Evolutionary conservation across 2,113 vertebrate species (phyloP).

Genomic region (Harpagus bidentatus): DNA sequence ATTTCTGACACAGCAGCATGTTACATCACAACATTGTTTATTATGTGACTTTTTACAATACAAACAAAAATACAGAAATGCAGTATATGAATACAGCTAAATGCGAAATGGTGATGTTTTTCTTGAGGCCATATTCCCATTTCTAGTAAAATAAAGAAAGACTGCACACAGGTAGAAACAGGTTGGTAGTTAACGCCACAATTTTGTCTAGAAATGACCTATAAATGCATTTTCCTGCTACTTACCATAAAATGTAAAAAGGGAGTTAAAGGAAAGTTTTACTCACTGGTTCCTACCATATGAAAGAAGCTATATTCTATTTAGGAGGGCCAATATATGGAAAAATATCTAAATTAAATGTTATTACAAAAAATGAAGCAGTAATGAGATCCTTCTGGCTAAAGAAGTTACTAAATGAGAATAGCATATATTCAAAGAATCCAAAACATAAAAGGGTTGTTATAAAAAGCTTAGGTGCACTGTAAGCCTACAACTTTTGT

Average conservation of each 20-base stretch:
- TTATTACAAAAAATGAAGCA: constrained; percentile 90
- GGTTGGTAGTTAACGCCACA: constrained; percentile 76
- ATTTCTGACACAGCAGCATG: background rate
- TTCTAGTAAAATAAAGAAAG: constrained; percentile 81
- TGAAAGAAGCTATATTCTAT: constrained; percentile 86
- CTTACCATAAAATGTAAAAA: constrained; percentile 84
- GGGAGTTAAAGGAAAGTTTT: constrained; percentile 80
- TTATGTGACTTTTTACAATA: constrained; percentile 99
- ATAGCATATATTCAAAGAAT: constrained; percentile 83
- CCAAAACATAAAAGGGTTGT: constrained; percentile 75
- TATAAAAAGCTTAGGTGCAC: constrained; percentile 87
- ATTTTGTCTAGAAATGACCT: constrained; percentile 79
- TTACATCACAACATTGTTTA: constrained; percentile 96
- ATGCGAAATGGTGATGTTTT: constrained; percentile 79
- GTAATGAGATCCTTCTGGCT: constrained; percentile 88
- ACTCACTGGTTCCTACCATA: constrained; percentile 79
- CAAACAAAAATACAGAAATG: constrained; percentile 97
- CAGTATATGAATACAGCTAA: constrained; percentile 95
- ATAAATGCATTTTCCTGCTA: constrained; percentile 79
- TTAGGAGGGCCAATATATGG: constrained; percentile 89
- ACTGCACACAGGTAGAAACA: constrained; percentile 81
- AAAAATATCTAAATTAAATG: constrained; percentile 89
- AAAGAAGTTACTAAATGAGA: constrained; percentile 87
- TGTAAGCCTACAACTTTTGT: constrained; percentile 76
- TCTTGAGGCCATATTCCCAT: constrained; percentile 81